Evolutionary conservation across 2,797 vertebrate genomes (phyloP).

Genomic region (Remorina albescens): DNA sequence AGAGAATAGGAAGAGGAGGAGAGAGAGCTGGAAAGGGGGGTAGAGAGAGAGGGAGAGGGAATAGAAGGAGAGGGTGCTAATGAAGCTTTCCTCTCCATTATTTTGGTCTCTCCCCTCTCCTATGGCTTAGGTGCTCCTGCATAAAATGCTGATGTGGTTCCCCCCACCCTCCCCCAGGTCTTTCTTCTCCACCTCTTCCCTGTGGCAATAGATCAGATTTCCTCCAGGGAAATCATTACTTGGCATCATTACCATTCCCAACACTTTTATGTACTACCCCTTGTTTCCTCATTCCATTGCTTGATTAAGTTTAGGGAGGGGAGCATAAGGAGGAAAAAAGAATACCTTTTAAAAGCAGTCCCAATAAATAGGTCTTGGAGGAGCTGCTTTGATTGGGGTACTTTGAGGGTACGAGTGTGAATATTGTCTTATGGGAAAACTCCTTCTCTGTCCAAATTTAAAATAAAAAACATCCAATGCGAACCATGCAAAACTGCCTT

Average conservation of each 20-base stretch:
- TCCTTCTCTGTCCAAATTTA: conserved; percentile 1
- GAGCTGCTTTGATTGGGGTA: conserved; percentile 70
- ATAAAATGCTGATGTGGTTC: conserved; percentile 91
- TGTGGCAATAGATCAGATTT: conserved; percentile 94
- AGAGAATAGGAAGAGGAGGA: conserved; percentile 11
- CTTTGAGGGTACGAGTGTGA: conserved; percentile 57
- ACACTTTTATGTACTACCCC: conserved; percentile 92
- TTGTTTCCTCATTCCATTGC: conserved; percentile 92
- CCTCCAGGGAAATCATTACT: conserved; percentile 98
- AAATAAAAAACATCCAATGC: conserved; percentile 24
- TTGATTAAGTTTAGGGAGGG: conserved; percentile 89
- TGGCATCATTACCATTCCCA: conserved; percentile 94
- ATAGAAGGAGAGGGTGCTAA: conserved; percentile 53
- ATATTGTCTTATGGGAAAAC: conserved; percentile 48
- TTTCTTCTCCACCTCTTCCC: conserved; percentile 91
- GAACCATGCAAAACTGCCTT: conserved; percentile 22
- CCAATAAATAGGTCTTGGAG: conserved; percentile 87
- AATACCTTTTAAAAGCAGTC: conserved; percentile 85
- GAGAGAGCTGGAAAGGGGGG: not conserved
- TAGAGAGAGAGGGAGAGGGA: not conserved
- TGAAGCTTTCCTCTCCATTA: conserved; percentile 71
- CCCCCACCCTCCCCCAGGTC: conserved; percentile 76
- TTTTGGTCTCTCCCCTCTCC: conserved; percentile 77
- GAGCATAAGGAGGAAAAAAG: conserved; percentile 57
- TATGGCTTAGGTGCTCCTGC: conserved; percentile 85